Evolutionary conservation across 2,888 invertebrate species (phyloP).

Genomic region (Aspidapion aeneum): DNA sequence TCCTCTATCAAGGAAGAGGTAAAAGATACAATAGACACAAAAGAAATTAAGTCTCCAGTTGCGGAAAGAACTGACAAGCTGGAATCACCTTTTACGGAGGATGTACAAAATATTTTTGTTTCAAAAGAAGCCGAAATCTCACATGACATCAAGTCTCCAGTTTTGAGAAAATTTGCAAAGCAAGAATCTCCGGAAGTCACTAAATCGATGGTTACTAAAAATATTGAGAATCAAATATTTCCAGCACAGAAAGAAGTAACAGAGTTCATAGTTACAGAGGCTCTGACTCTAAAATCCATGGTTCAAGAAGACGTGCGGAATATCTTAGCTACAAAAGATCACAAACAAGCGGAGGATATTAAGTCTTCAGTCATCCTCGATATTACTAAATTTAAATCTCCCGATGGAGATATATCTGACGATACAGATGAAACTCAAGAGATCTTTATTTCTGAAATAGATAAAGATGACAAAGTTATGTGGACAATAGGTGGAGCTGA

Average conservation of each 20-base stretch:
- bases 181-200: neutral
- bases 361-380: too few species aligned
- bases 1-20: neutral
- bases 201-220: neutral
- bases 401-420: too few species aligned
- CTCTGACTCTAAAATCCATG: neutral
- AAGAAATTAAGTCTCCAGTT: slow-evolving; percentile 4
- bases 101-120: neutral
- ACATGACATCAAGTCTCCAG: slow-evolving; percentile 2
- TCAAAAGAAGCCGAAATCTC: neutral
- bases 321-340: too few species aligned
- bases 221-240: too few species aligned
- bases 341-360: too few species aligned
- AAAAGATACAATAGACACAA: slow-evolving; percentile 2
- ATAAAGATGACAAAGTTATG: too few species aligned
- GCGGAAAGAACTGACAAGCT: slow-evolving; percentile 3
- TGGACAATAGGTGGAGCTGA: too few species aligned
- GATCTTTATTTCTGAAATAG: too few species aligned
- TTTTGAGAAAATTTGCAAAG: neutral
- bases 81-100: neutral
- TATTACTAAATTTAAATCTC: too few species aligned
- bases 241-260: neutral
- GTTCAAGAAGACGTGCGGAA: too few species aligned
- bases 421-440: too few species aligned
- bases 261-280: neutral